Conservation (phyloP, 2,888 invertebrate species). For the Athalia circularis region DNA sequence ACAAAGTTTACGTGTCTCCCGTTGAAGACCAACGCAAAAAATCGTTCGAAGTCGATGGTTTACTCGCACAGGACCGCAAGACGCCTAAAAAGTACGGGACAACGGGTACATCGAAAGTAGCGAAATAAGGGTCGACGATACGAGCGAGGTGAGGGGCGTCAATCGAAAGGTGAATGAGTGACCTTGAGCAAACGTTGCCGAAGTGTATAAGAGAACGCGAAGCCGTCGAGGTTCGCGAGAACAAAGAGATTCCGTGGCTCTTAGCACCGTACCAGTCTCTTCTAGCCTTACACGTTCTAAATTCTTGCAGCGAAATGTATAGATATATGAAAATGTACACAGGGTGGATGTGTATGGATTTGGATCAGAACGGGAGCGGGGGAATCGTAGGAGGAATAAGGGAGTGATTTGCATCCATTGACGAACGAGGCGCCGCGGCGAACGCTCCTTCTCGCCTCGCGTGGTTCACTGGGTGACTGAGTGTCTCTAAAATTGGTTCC, state of each 20-base stretch:
- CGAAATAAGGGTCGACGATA: constrained; percentile 20
- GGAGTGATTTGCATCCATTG: constrained; percentile 44
- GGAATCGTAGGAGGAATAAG: constrained; percentile 15
- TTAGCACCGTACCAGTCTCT: constrained; percentile 58
- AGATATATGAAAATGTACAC: constrained; percentile 26
- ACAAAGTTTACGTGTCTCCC: too few species aligned
- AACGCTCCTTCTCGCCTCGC: constrained; percentile 19
- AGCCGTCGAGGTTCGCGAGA: constrained; percentile 71
- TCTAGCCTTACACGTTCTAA: background rate
- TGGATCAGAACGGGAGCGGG: background rate
- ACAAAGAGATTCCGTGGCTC: constrained; percentile 73
- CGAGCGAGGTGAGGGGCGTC: background rate
- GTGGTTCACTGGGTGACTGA: constrained; percentile 42
- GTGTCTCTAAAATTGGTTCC: constrained; percentile 42
- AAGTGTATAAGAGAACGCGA: constrained; percentile 59
- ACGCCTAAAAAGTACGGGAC: too few species aligned
- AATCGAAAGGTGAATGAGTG: constrained; percentile 67
- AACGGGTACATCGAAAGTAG: background rate
- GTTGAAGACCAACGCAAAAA: too few species aligned
- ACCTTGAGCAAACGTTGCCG: constrained; percentile 74
- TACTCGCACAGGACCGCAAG: too few species aligned
- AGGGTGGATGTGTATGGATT: background rate
- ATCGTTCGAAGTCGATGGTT: too few species aligned
- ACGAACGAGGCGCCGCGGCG: constrained; percentile 15
- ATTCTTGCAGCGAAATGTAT: constrained; percentile 29